Base-by-base conservation (phyloP, 2,797 vertebrate species). In the Menidia menidia region DNA sequence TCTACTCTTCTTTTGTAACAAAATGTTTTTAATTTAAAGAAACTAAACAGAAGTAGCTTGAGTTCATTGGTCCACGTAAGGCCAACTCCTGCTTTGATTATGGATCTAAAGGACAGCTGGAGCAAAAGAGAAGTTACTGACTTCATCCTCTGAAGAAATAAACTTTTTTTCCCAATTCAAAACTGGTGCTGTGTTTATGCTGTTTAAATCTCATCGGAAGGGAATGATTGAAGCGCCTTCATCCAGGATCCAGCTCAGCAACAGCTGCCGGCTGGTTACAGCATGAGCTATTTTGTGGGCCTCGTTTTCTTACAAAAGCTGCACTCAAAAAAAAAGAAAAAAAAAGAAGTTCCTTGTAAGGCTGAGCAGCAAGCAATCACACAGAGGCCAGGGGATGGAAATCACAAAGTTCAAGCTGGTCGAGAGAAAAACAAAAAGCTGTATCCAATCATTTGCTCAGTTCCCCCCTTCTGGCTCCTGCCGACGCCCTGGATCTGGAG, bases 391-490 rank as follows among this genome's bases (percentile, higher is more conserved):
- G 80, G 67, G 70, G 84, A 80, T 32, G 15, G 68, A 83, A 32
- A 68, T 64, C 47, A 60, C 39, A 65, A 19, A 75, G 72, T 67
- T 66, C 61, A 83, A 55, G 64, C 60, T 25, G 64, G 70, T 85
- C 52, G 60, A 71, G 19, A 56, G 63, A 69, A 77, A 75, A 58
- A 48, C 51, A 42, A 47, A 73, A 73, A 50, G 52, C 3, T 1
- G 0, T 74, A 74, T 64, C 64, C 68, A 66, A 74, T 71, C 64
- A 60, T 0, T 44, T 72, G 19, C 42, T 89, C 79, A 91, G 84
- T 89, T 56, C 6, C 78, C 83, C 68, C 77, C 82, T 31, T 91
- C 88, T 4, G 75, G 82, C 39, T 91, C 85, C 61, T 84, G 33
- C 2, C 80, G 75, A 0, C 35, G 67, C 6, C 71, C 78, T 39